A percentile compares a stretch with the other conserved stretches of the same genome.
Evolutionary conservation across 2,113 vertebrate species (phyloP).

Genomic region (Sapajus apella): DNA sequence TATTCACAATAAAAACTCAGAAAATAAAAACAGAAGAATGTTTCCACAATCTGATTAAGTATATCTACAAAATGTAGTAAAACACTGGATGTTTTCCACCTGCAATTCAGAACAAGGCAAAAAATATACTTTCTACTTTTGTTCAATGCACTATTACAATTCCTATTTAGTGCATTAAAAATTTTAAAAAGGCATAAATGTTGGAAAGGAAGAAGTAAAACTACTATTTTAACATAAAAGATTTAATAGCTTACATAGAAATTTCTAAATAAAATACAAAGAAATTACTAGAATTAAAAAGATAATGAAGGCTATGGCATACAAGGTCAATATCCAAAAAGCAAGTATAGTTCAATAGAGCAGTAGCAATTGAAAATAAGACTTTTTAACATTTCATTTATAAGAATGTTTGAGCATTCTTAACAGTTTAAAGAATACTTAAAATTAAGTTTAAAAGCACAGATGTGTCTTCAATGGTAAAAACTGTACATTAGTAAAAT

Average conservation of each 20-base stretch:
- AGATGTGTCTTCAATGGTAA: not conserved
- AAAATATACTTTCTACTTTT: not conserved
- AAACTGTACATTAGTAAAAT: not conserved
- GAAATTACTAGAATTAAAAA: constrained; percentile 16
- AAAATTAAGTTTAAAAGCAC: not conserved
- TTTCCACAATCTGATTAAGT: not conserved
- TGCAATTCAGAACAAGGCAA: not conserved
- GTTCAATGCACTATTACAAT: not conserved
- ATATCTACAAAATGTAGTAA: not conserved
- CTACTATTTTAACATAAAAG: not conserved
- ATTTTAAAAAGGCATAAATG: not conserved
- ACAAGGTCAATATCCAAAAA: not conserved
- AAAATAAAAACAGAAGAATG: not conserved
- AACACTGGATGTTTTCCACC: not conserved
- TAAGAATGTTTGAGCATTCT: not conserved
- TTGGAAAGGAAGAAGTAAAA: not conserved
- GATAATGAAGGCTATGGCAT: not conserved
- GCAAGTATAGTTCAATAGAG: not conserved
- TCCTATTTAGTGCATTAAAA: not conserved
- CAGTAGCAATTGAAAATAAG: not conserved
- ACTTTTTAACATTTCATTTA: not conserved
- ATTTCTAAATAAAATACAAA: not conserved
- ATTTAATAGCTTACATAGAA: not conserved
- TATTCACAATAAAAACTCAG: not conserved
- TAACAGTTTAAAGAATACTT: not conserved